Evolutionary conservation across 2,113 vertebrate species (phyloP).

Genomic region (Leuciscus idus): DNA sequence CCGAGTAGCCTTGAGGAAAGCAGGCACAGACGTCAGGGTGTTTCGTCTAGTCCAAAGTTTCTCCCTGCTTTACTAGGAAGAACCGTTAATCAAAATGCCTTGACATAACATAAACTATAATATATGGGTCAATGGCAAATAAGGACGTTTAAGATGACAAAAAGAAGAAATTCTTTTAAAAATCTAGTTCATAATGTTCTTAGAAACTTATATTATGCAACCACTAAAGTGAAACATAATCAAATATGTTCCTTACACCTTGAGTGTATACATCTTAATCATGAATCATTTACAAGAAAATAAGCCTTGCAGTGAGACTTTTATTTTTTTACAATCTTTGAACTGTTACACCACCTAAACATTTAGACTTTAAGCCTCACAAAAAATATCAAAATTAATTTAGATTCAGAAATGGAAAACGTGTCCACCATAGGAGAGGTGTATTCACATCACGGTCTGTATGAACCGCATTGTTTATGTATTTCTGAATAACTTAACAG

Average conservation of each 20-base stretch:
- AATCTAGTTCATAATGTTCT: not conserved
- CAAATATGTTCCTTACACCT: not conserved
- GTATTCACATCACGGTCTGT: not conserved
- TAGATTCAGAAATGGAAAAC: not conserved
- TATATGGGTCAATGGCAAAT: not conserved
- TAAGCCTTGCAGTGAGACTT: not conserved
- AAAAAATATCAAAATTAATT: not conserved
- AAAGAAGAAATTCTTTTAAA: not conserved
- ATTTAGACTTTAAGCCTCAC: not conserved
- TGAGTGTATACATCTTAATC: not conserved
- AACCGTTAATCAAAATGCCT: not conserved
- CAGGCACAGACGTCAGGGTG: not conserved
- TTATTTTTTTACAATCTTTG: not conserved
- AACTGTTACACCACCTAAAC: not conserved
- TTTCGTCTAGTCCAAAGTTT: slow-evolving; percentile 7
- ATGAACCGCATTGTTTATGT: not conserved
- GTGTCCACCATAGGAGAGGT: not conserved
- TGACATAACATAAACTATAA: not conserved
- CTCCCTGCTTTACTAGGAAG: not conserved
- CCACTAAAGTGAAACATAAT: not conserved
- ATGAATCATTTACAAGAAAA: not conserved
- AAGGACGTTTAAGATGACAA: no score
- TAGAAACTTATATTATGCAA: not conserved
- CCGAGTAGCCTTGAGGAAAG: slow-evolving; percentile 84
- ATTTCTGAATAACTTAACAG: not conserved